Percentiles rank a stretch among this genome's conserved stretches.
Conservation (phyloP, 2,797 vertebrate species). For the Acrocephalus scirpaceus region DNA sequence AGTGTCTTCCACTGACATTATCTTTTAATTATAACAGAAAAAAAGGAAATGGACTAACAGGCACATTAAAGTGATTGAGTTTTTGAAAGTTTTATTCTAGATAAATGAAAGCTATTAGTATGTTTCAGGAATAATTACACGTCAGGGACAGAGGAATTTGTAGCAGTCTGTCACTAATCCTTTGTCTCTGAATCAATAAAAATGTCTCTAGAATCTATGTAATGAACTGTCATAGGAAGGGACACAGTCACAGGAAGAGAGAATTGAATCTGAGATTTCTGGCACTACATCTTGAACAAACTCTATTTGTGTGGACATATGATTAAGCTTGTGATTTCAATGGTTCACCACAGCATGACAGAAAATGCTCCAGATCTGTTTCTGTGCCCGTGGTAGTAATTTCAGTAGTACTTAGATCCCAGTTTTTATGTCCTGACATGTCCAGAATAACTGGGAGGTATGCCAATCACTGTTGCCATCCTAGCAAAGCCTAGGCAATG, state of each 20-base stretch:
- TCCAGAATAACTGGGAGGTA: background rate
- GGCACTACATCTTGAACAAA: background rate
- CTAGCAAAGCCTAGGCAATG: background rate
- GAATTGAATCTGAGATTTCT: background rate
- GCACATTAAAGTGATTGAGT: background rate
- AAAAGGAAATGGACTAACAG: background rate
- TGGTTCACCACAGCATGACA: background rate
- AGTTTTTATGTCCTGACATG: background rate
- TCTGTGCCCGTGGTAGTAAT: background rate
- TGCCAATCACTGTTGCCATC: background rate
- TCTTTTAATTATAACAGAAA: conserved; percentile 36
- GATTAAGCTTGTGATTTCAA: background rate
- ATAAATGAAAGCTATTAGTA: conserved; percentile 38
- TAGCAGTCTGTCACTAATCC: background rate
- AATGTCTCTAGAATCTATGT: background rate
- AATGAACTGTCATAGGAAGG: background rate
- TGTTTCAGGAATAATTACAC: conserved; percentile 15
- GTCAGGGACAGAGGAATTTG: conserved; percentile 22
- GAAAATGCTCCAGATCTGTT: background rate
- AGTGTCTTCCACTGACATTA: background rate
- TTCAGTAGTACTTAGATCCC: background rate
- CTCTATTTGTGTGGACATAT: background rate
- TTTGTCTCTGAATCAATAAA: conserved; percentile 46
- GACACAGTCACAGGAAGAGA: background rate
- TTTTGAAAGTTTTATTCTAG: conserved; percentile 15